Evolutionary conservation across 2,113 vertebrate species (phyloP).

Genomic region (Hippocampus zosterae): DNA sequence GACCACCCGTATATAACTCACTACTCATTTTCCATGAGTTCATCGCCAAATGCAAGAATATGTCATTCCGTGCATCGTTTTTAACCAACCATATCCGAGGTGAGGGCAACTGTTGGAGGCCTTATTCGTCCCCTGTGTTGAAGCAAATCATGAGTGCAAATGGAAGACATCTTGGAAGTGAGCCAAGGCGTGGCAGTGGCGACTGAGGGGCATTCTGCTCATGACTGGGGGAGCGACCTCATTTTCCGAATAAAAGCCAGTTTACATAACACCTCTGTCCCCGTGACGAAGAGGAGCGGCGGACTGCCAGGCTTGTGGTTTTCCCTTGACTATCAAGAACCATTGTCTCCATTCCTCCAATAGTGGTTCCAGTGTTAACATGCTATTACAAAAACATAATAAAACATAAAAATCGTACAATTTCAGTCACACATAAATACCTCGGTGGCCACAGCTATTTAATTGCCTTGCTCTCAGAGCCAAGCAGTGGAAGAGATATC

Average conservation of each 20-base stretch:
- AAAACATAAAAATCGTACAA: conserved; percentile 13
- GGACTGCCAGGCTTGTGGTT: conserved; percentile 58
- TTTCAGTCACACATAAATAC: conserved; percentile 36
- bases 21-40: conserved; percentile 63
- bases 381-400: conserved; percentile 10
- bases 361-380: conserved; percentile 35
- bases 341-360: conserved; percentile 27
- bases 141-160: conserved; percentile 55
- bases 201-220: conserved; percentile 61
- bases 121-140: conserved; percentile 46
- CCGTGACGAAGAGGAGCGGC: conserved; percentile 41
- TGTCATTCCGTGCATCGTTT: conserved; percentile 41
- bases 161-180: conserved; percentile 57
- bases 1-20: conserved; percentile 32
- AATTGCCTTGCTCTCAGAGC: conserved; percentile 16
- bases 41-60: conserved; percentile 40
- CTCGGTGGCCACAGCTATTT: conserved; percentile 24
- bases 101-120: conserved; percentile 32
- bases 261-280: conserved; percentile 71
- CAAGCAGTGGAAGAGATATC: not conserved
- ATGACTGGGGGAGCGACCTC: conserved; percentile 64
- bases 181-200: conserved; percentile 51
- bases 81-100: conserved; percentile 42
- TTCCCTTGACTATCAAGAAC: conserved; percentile 45
- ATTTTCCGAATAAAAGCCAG: conserved; percentile 65